Percentiles rank a stretch among this genome's conserved stretches.
phyloP scores from a whole-genome alignment of 2,797 vertebrate genomes.

The Oceanodroma leucorhoa region DNA sequence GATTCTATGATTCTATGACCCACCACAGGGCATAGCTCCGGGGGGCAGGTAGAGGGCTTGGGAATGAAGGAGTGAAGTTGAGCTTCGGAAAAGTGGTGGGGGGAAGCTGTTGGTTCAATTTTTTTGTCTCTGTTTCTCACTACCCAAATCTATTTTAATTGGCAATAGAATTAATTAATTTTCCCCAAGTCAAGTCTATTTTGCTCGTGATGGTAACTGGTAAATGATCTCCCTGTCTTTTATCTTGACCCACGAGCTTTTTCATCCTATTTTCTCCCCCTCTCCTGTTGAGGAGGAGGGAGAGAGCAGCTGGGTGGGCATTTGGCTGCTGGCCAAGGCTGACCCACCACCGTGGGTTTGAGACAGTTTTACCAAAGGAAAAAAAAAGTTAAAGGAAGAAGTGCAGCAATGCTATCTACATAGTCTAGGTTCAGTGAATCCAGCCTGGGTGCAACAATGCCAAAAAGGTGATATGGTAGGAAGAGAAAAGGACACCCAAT shows the following conservation, averaged over 20 bases:
- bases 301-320: not conserved
- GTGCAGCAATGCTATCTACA: not conserved
- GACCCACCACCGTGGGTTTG: not conserved
- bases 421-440: not conserved
- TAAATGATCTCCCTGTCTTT: not conserved
- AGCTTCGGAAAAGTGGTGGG: not conserved
- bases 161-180: not conserved
- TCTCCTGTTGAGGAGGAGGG: not conserved
- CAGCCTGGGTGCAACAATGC: not conserved
- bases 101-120: not conserved
- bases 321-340: not conserved
- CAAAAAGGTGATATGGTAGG: not conserved
- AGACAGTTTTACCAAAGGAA: no score
- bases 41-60: not conserved
- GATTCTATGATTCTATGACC: no score
- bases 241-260: not conserved
- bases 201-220: not conserved
- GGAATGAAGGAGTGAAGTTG: not conserved
- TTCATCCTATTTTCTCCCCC: not conserved
- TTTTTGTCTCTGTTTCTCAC: not conserved
- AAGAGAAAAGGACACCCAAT: not conserved
- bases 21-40: rapidly evolving
- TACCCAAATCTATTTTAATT: not conserved
- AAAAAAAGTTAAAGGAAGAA: not conserved
- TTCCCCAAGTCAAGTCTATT: not conserved